Evolutionary conservation across 2,113 vertebrate species (phyloP).

Genomic region (Vimba vimba): DNA sequence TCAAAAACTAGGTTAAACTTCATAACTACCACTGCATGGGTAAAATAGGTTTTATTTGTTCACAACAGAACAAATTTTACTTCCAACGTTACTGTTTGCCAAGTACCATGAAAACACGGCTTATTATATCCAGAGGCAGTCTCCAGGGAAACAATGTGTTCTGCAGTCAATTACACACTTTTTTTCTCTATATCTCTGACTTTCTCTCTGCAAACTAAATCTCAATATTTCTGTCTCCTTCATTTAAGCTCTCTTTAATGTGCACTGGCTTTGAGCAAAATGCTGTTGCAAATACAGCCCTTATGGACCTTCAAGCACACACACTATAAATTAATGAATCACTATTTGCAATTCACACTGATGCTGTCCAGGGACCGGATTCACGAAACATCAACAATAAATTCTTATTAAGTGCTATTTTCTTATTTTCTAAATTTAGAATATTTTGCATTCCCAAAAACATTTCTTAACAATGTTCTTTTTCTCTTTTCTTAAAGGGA

Average conservation of each 20-base stretch:
- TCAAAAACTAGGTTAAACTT: neutral
- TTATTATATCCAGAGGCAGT: constrained; percentile 10
- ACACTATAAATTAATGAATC: neutral
- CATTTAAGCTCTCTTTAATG: neutral
- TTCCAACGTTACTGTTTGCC: neutral
- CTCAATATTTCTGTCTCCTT: neutral
- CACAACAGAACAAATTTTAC: neutral
- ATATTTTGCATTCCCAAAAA: no score
- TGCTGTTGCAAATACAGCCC: neutral
- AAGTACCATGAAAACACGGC: neutral
- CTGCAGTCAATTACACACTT: constrained; percentile 8
- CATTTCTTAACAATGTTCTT: no score
- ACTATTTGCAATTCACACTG: neutral
- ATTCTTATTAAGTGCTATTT: no score
- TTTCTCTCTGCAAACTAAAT: neutral
- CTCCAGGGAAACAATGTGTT: constrained; percentile 38
- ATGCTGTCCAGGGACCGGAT: no score
- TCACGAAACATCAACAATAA: no score
- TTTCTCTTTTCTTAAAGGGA: no score
- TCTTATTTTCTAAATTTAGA: no score
- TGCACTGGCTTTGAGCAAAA: neutral
- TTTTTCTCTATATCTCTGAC: neutral
- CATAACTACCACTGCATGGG: constrained; percentile 3
- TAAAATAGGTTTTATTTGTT: neutral
- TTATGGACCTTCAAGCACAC: neutral